Percentiles rank a stretch among this genome's conserved stretches.
Evolutionary conservation across 1,140 invertebrate species (phyloP).

Genomic region (Atopsyche davidsoni): DNA sequence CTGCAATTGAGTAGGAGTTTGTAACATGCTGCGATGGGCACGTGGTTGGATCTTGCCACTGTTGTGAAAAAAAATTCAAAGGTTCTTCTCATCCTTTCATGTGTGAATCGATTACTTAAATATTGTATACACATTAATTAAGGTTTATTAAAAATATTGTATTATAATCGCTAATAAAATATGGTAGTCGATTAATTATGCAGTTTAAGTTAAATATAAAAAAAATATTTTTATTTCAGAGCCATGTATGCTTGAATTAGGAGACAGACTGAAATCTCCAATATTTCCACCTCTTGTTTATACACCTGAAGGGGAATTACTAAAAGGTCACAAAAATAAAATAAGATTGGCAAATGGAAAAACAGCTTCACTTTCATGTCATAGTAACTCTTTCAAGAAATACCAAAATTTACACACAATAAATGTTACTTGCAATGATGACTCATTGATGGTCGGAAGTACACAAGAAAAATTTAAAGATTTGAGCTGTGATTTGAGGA

Average conservation of each 20-base stretch:
- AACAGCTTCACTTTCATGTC: conserved; percentile 16
- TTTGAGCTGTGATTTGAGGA: conserved; percentile 23
- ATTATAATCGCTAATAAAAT: too few species aligned
- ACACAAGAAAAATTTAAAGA: conserved; percentile 14
- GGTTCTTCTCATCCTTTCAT: too few species aligned
- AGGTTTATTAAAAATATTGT: too few species aligned
- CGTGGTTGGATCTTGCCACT: too few species aligned
- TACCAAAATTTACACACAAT: conserved; percentile 15
- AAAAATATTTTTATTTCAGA: conserved; percentile 23
- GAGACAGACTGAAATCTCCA: conserved; percentile 15
- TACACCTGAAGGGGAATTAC: conserved; percentile 11
- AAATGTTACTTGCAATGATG: conserved; percentile 21
- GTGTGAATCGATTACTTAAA: too few species aligned
- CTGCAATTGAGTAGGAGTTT: too few species aligned
- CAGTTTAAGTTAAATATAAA: too few species aligned
- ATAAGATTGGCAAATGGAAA: conserved; percentile 16
- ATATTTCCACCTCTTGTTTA: conserved; percentile 22
- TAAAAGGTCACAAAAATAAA: conserved; percentile 8
- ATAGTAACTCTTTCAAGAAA: conserved; percentile 25
- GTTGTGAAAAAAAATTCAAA: too few species aligned
- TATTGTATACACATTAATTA: too few species aligned
- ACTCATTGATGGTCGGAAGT: conserved; percentile 10
- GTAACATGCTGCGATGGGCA: too few species aligned
- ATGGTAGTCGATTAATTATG: too few species aligned
- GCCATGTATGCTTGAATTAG: conserved; percentile 19